phyloP scores from a whole-genome alignment of 2,797 vertebrate species.

The Sebastes jordani region DNA sequence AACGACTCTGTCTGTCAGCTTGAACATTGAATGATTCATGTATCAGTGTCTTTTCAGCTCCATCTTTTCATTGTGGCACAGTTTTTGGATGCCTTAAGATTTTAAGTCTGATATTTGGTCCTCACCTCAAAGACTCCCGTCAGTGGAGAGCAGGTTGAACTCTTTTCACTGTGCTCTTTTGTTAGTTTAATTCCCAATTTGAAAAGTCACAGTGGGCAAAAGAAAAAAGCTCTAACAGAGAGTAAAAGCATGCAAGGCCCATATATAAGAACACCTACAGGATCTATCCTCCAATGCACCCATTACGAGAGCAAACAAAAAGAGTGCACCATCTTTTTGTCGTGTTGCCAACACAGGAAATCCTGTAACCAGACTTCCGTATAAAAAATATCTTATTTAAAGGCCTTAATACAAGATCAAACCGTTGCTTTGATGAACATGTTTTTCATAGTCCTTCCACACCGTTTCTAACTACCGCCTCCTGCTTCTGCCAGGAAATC shows the following conservation, averaged over 20 bases:
- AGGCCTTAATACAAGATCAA: conserved; percentile 26
- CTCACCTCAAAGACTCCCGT: conserved; percentile 7
- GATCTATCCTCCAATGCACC: neutral
- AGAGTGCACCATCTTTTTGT: neutral
- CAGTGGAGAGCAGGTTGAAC: conserved; percentile 8
- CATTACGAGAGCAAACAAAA: conserved; percentile 10
- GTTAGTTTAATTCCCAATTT: conserved; percentile 15
- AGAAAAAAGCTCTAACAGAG: neutral
- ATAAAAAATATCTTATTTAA: neutral
- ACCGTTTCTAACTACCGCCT: conserved; percentile 6
- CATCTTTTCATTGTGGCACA: conserved; percentile 5
- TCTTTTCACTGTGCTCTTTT: conserved; percentile 14
- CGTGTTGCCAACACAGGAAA: conserved; percentile 13
- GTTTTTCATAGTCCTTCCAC: conserved; percentile 18
- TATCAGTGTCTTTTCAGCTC: conserved; percentile 17
- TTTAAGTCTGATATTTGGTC: conserved; percentile 16
- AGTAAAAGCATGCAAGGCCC: neutral
- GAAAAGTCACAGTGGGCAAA: neutral
- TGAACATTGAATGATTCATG: neutral
- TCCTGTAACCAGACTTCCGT: neutral
- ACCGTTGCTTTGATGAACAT: conserved; percentile 14
- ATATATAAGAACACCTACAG: neutral
- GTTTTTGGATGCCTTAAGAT: conserved; percentile 10
- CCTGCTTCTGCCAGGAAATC: conserved; percentile 35
- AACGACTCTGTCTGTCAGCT: neutral